Base-by-base conservation (phyloP, 2,888 invertebrate genomes). In the Dasysyrphus tricinctus region DNA sequence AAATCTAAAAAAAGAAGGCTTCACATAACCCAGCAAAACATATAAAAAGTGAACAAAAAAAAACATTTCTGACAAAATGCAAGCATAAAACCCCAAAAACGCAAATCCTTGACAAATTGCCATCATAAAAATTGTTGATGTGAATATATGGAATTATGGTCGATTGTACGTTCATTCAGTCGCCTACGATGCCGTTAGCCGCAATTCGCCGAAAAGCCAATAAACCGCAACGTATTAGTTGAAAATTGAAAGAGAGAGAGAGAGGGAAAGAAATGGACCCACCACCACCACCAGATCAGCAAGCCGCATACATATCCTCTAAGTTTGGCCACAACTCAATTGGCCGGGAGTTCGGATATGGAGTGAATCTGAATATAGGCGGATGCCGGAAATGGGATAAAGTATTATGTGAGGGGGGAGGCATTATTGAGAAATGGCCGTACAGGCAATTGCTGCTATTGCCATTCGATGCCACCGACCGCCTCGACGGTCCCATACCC, bases 101-200 rank as follows among this genome's bases (percentile, higher is more conserved):
- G 81, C 75, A 85, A 83, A 83, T 88, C 80, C 87, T 86, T 88
- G 88, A 88, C 88, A 88, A 88, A 88, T 88, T 86, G 88, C 88
- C 88, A 61, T 86, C 88, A 89, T 88, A 88, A 88, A 88, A 88
- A 82, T 81, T 77, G 77, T 77, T 80, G 88, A 80, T 87, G 88
- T 88, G 80, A 80, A 76, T 82, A 76, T 82, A 86, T 79, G 80
- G 75, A 76, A 75, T 86, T 88, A 81, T 82, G 76, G 86, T 80
- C 79, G 87, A 87, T 83, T 87, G 87, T 80, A 54, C 54, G 65
- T 75, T 82, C 82, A 77, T 86, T 75, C 85, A 65, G 73, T 72
- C 47, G 67, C 77, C 47, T 57, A 57, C 57, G 75, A 29, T 54
- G 54, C 70, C 42, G 70, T 70, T 54, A 51, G 65, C 57, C 54